A percentile compares a stretch with the other conserved stretches of the same genome.
phyloP scores from a whole-genome alignment of 1,140 invertebrate species.

The Lepidurus apus region DNA sequence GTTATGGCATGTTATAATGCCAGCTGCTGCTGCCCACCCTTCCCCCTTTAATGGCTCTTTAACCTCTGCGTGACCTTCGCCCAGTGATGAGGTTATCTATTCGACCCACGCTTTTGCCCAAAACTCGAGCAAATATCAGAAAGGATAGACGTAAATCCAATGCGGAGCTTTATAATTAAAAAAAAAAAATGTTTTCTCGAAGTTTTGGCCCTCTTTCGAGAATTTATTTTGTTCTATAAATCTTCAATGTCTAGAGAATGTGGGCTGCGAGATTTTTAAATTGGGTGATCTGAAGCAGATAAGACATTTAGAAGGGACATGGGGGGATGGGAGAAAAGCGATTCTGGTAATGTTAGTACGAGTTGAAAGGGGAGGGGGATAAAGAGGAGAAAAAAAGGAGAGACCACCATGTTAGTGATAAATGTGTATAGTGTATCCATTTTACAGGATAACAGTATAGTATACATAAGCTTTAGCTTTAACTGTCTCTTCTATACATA shows the following conservation, averaged over 20 bases:
- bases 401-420: no score
- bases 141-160: background rate
- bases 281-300: background rate
- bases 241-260: background rate
- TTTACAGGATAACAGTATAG: no score
- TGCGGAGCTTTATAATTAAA: background rate
- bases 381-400: no score
- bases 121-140: no score
- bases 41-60: constrained; percentile 17
- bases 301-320: background rate
- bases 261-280: background rate
- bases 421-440: no score
- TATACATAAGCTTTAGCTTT: no score
- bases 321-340: background rate
- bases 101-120: background rate
- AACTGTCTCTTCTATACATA: no score
- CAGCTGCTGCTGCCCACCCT: background rate
- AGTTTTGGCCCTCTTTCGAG: background rate
- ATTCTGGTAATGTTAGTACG: no score
- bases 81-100: background rate
- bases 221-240: background rate
- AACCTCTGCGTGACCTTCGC: constrained; percentile 2
- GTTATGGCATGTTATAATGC: background rate
- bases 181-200: background rate
- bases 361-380: no score